Evolutionary conservation across 2,888 invertebrate genomes (phyloP).

Genomic region (Tipula vernalis): DNA sequence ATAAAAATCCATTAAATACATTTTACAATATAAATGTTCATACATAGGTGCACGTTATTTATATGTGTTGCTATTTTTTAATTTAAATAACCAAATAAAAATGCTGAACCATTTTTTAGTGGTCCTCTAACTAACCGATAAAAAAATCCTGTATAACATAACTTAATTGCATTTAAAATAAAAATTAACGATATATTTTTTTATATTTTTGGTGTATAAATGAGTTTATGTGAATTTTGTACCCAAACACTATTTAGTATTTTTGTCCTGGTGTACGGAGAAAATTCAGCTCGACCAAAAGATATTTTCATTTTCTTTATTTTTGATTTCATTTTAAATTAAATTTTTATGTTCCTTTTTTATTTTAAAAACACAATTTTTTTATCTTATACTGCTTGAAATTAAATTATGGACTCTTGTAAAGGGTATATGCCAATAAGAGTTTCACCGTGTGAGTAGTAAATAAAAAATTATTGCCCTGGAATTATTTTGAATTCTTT

Average conservation of each 20-base stretch:
- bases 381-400: not conserved
- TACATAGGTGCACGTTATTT: not conserved
- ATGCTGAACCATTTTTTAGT: not conserved
- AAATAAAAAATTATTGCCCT: too few species aligned
- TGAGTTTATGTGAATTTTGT: not conserved
- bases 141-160: not conserved
- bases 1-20: not conserved
- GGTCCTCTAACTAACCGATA: not conserved
- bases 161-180: not conserved
- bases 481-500: too few species aligned
- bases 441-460: too few species aligned
- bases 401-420: too few species aligned
- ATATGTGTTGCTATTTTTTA: not conserved
- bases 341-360: not conserved
- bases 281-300: not conserved
- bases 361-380: not conserved
- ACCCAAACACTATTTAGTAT: not conserved
- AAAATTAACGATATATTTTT: not conserved
- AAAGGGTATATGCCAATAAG: too few species aligned
- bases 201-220: not conserved
- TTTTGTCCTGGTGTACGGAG: not conserved
- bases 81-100: not conserved
- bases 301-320: not conserved
- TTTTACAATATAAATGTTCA: not conserved
- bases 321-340: not conserved